Base-by-base conservation (phyloP, 2,888 invertebrate genomes). In the Limnephilus marmoratus region DNA sequence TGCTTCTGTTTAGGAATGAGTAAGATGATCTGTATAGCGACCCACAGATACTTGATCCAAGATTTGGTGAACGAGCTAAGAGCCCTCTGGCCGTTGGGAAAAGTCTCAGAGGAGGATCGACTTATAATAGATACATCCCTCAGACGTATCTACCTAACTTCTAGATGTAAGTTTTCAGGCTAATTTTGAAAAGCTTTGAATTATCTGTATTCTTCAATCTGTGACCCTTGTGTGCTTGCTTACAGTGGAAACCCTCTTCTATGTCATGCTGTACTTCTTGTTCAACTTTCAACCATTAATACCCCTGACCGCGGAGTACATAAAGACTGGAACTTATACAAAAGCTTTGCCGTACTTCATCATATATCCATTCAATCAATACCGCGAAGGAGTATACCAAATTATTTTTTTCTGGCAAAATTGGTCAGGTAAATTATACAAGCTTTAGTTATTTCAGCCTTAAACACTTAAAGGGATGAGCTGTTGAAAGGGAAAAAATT, bases 181-280 rank as follows among this genome's bases (percentile, higher is more conserved):
- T 24, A 68, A 68, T 24, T 31, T 68, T 68, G 24, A 9, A 53
- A 53, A 53, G 24, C 9, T 68, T 18, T 53, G 5, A 18, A 53
- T 68, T 68, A 68, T 68, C n/a, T 24, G 0, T 68, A n/a, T 68
- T 24, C 24, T 68, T 68, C 68, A n/a, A 68, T 68, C 68, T 68
- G 24, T 68, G 9, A 49, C 24, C 7, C 68, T n/a, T 68, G 68
- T 68, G 9, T 68, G 68, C 68, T 68, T 68, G n/a, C 68, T 68
- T 68, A 68, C 68, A 68, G 68, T 24, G 24, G 68, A 68, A 24
- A 24, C 68, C 5, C 24, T 7, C 45, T 83, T 94, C 49, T 94
- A 95, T 53, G 37, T 94, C 93, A 82, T 94, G 3, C 93, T 95
- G 1, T 94, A 94, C 41, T 95, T 94, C 94, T 94, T 94, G 0